Evolutionary conservation across 2,113 vertebrate genomes (phyloP), one percentile per base, ranked within the genome.

Genomic region (Sebastes fasciatus): DNA sequence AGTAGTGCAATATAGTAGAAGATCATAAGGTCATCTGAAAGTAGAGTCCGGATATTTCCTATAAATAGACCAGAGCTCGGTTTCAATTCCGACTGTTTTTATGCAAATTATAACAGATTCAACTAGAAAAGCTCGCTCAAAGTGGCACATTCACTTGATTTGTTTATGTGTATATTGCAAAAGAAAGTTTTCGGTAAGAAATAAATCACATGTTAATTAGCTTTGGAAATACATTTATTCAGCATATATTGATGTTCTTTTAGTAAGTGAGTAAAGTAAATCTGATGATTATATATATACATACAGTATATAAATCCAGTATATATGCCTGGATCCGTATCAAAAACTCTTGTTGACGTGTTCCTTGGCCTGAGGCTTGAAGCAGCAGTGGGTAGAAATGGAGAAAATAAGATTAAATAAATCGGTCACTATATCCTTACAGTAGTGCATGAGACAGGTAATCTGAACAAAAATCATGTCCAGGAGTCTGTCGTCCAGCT

Each of bases 21-120:
- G 87, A 77, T 79, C 87, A 74, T 0, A 3, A 77, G 89, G 86
- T 90, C 84, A 80, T 69, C 69, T 49, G 74, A 83, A 52, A 86
- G 85, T 9, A 43, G 76, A 77, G 75, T 86, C 79, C 65, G 4
- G 79, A 81, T 68, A 5, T 16, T 23, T 70, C 40, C 73, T 43
- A 74, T 52, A 66, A 83, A 79, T 74, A 80, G 34, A 80, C 55
- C 17, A 2, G 17, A 61, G 61, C 34, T 21, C 1, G 7, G 23
- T 55, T 78, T 60, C 52, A 54, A 17, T 58, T 34, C 34, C 52
- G 11, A 43, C 34, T 69, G 34, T 64, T 77, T 80, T 61, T 42
- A 88, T 80, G 84, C 68, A 86, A 76, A 90, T 67, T 0, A n/a
- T 0, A 10, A 54, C 11, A 8, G 23, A 76, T 57, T 60, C n/a